Evolutionary conservation across 2,888 invertebrate genomes (phyloP).

Genomic region (Lasioglossum vierecki): DNA sequence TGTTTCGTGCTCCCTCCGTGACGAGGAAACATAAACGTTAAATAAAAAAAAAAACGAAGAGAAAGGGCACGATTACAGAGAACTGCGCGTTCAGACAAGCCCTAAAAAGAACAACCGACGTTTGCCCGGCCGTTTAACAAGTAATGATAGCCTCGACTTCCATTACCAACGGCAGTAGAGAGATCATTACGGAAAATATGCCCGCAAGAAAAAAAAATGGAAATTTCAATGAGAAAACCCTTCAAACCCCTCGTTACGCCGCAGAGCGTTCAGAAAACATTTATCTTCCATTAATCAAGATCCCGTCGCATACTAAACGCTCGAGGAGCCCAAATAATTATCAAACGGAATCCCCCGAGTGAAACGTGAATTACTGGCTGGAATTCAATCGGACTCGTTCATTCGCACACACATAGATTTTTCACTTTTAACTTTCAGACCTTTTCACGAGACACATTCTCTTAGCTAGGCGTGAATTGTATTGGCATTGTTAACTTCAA

Average conservation of each 20-base stretch:
- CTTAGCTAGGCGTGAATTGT: background rate
- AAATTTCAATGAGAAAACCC: constrained; percentile 4
- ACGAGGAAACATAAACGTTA: background rate
- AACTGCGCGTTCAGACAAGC: constrained; percentile 7
- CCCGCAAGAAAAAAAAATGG: background rate
- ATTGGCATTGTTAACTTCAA: background rate
- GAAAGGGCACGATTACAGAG: constrained; percentile 13
- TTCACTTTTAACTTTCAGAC: background rate
- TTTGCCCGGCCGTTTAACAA: constrained; percentile 1
- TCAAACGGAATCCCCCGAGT: background rate
- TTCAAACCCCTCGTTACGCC: background rate
- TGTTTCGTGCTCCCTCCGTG: background rate
- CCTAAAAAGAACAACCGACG: background rate
- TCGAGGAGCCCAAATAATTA: constrained; percentile 27
- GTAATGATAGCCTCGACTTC: constrained; percentile 32
- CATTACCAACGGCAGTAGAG: constrained; percentile 29
- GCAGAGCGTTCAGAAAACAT: constrained; percentile 24
- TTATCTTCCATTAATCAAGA: constrained; percentile 42
- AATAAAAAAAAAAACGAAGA: background rate
- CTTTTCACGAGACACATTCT: background rate
- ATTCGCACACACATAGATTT: background rate
- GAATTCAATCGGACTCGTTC: background rate
- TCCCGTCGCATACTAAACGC: constrained; percentile 13
- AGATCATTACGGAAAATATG: constrained; percentile 25
- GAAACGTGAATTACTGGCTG: background rate